Conservation (phyloP, 1,140 invertebrate species). For the Araneus ventricosus region DNA sequence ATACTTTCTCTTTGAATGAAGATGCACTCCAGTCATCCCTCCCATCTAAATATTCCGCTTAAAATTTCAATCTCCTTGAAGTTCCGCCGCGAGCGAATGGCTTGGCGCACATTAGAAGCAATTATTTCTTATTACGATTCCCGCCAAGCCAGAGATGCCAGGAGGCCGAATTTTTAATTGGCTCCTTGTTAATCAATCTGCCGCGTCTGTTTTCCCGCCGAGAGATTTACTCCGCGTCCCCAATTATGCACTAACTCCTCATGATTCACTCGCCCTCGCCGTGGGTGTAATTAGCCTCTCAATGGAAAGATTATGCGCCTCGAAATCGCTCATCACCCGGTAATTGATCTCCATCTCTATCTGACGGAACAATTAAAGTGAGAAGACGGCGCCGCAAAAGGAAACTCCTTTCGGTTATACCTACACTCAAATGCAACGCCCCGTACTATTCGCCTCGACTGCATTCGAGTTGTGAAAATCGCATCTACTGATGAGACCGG, state of each 20-base stretch:
- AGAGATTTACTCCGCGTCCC: slow-evolving; percentile 10
- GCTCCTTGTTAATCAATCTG: slow-evolving; percentile 23
- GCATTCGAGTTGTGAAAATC: no score
- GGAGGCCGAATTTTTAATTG: slow-evolving; percentile 18
- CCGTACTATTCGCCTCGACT: no score
- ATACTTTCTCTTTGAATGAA: no score
- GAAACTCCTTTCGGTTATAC: slow-evolving; percentile 10
- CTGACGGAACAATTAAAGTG: neutral
- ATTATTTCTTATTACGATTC: slow-evolving; percentile 31
- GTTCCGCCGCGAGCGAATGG: neutral
- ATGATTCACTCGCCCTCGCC: neutral
- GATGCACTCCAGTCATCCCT: neutral
- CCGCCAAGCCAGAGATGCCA: neutral
- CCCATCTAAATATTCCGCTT: neutral
- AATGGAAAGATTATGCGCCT: slow-evolving; percentile 23
- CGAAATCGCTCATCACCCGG: slow-evolving; percentile 4
- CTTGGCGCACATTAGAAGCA: slow-evolving; percentile 8
- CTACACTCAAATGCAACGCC: no score
- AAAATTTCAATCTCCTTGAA: slow-evolving; percentile 19
- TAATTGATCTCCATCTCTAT: slow-evolving; percentile 1
- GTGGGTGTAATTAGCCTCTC: slow-evolving; percentile 21
- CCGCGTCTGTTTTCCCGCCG: slow-evolving; percentile 1
- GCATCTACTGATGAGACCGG: no score
- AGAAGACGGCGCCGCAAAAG: neutral
- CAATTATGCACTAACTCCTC: neutral